phyloP scores from a whole-genome alignment of 2,888 invertebrate genomes.

The Clivina fossor region DNA sequence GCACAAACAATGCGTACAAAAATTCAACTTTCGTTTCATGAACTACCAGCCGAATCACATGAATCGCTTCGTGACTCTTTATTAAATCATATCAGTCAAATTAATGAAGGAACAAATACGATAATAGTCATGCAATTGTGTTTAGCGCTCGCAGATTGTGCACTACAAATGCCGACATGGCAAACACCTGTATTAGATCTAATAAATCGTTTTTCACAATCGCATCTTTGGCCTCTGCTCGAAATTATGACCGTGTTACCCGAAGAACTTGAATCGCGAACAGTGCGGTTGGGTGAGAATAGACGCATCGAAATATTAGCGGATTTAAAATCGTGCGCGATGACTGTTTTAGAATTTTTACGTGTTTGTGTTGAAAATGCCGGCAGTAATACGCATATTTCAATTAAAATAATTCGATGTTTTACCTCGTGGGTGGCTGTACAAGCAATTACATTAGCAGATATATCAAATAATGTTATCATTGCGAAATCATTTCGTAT shows the following conservation, averaged over 20 bases:
- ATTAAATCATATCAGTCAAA: slow-evolving; percentile 80
- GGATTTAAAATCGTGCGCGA: slow-evolving; percentile 75
- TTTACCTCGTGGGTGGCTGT: slow-evolving; percentile 91
- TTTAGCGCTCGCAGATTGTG: slow-evolving; percentile 89
- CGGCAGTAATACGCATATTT: slow-evolving; percentile 66
- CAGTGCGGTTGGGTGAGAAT: slow-evolving; percentile 85
- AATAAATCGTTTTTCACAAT: slow-evolving; percentile 72
- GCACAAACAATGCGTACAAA: slow-evolving; percentile 98
- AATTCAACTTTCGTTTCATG: slow-evolving; percentile 88
- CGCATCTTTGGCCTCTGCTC: slow-evolving; percentile 78
- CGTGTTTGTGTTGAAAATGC: slow-evolving; percentile 72
- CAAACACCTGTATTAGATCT: slow-evolving; percentile 83
- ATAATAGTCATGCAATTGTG: slow-evolving; percentile 91
- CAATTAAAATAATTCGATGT: slow-evolving; percentile 77
- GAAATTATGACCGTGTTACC: slow-evolving; percentile 93
- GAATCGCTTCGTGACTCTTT: slow-evolving; percentile 87
- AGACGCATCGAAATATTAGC: slow-evolving; percentile 80
- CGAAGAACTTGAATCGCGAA: slow-evolving; percentile 88
- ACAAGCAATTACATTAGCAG: slow-evolving; percentile 74
- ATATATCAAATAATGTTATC: slow-evolving; percentile 72
- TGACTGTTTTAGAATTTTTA: slow-evolving; percentile 77
- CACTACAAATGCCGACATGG: slow-evolving; percentile 93
- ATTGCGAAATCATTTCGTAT: slow-evolving; percentile 73
- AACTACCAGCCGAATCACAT: slow-evolving; percentile 83
- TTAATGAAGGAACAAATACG: slow-evolving; percentile 75